Conservation (phyloP, 2,113 vertebrate species). For the Phasianus colchicus region DNA sequence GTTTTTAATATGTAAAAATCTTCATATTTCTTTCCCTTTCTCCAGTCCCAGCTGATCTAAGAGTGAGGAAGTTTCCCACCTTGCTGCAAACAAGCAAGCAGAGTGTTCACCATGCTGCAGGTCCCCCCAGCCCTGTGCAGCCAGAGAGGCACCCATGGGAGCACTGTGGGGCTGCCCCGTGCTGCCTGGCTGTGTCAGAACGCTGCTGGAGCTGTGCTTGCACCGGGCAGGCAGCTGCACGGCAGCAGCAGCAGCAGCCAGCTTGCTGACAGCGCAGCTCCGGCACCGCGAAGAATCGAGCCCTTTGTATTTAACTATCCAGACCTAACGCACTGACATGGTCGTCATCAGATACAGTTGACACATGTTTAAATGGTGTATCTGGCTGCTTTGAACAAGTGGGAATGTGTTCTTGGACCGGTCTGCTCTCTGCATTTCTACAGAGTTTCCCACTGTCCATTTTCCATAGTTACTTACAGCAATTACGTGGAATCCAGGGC, state of each 20-base stretch:
- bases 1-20: not conserved
- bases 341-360: slow-evolving; percentile 64
- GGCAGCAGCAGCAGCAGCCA: not conserved
- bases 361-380: slow-evolving; percentile 46
- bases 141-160: not conserved
- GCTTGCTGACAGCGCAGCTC: slow-evolving; percentile 1
- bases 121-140: not conserved
- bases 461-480: slow-evolving; percentile 52
- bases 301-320: slow-evolving; percentile 60
- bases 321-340: slow-evolving; percentile 62
- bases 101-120: not conserved
- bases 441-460: slow-evolving; percentile 54
- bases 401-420: slow-evolving; percentile 57
- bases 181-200: rapidly evolving
- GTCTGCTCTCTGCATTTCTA: slow-evolving; percentile 9
- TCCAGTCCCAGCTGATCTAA: rapidly evolving
- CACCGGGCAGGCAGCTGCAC: not conserved
- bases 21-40: not conserved
- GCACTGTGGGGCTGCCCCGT: rapidly evolving
- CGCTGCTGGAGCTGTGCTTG: not conserved
- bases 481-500: slow-evolving; percentile 43
- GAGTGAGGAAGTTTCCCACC: not conserved
- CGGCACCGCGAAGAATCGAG: slow-evolving; percentile 46
- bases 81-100: not conserved
- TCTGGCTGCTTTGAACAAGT: slow-evolving; percentile 41